A percentile compares a stretch with the other conserved stretches of the same genome.
These are phyloP conservation scores for Lobophora halterata DNA, from an alignment of 2,888 invertebrate genomes.

Conservation along the genomic window DNA sequence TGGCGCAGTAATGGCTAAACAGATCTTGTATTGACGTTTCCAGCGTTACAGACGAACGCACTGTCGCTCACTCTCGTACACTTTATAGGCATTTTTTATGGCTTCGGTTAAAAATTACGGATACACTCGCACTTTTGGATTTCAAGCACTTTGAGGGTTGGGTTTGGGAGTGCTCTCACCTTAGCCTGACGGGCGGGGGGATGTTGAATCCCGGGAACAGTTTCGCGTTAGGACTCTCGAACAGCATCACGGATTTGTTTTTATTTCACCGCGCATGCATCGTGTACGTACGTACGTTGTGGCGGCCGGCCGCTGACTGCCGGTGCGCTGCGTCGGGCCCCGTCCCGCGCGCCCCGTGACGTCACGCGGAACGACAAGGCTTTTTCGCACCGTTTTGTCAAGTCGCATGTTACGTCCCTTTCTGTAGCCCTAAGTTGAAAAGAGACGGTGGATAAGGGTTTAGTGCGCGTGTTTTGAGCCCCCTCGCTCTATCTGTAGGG, in stretches of 20 bases:
- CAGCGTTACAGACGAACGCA: conserved; percentile 54
- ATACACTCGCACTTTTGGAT: conserved; percentile 45
- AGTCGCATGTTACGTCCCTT: conserved; percentile 33
- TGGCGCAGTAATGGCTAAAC: conserved; percentile 32
- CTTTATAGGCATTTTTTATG: conserved; percentile 56
- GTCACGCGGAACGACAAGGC: conserved; percentile 62
- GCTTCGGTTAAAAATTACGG: conserved; percentile 52
- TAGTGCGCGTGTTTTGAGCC: conserved; percentile 40
- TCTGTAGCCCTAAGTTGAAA: conserved; percentile 26
- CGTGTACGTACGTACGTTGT: conserved; percentile 55
- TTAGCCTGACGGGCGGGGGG: conserved; percentile 84
- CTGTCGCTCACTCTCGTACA: conserved; percentile 53
- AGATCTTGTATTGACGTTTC: conserved; percentile 62
- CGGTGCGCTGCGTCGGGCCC: conserved; percentile 40
- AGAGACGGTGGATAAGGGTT: conserved; percentile 35
- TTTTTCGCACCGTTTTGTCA: conserved; percentile 43
- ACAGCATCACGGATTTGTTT: conserved; percentile 82
- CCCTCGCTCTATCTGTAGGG: conserved; percentile 40
- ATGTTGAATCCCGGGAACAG: conserved; percentile 85
- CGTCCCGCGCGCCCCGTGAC: conserved; percentile 57
- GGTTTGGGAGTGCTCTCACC: conserved; percentile 52
- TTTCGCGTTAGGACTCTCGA: conserved; percentile 87
- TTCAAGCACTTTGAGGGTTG: conserved; percentile 23
- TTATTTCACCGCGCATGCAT: conserved; percentile 69
- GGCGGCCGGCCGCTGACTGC: conserved; percentile 69